Percentiles rank a stretch among this genome's conserved stretches.
These are phyloP conservation scores for honey bee (Apis mellifera) DNA, from an alignment of 1,140 invertebrate species.

Conservation along the genomic window Amel_HAv3.1 CM009936.2:17531501-17532000, in stretches of 20 bases:
- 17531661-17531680: constrained; percentile 81
- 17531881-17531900: neutral
- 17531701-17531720: constrained; percentile 81
- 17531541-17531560: constrained; percentile 64
- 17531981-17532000: too few species aligned
- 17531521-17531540: constrained; percentile 80
- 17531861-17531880: neutral
- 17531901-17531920: neutral
- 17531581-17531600: constrained; percentile 45
- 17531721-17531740: constrained; percentile 78
- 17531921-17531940: constrained; percentile 8
- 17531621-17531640: neutral
- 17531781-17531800: constrained; percentile 53
- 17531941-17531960: constrained; percentile 48
- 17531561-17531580: too few species aligned
- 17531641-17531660: constrained; percentile 73
- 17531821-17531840: too few species aligned
- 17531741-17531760: constrained; percentile 74
- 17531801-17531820: constrained; percentile 75
- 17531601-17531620: neutral
- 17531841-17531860: neutral
- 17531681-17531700: constrained; percentile 82
- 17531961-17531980: constrained; percentile 55
- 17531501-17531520: constrained; percentile 82
- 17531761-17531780: constrained; percentile 57